These are phyloP conservation scores for Nephrotoma flavescens DNA, from an alignment of 2,888 invertebrate species.

Conservation along the genomic window DNA sequence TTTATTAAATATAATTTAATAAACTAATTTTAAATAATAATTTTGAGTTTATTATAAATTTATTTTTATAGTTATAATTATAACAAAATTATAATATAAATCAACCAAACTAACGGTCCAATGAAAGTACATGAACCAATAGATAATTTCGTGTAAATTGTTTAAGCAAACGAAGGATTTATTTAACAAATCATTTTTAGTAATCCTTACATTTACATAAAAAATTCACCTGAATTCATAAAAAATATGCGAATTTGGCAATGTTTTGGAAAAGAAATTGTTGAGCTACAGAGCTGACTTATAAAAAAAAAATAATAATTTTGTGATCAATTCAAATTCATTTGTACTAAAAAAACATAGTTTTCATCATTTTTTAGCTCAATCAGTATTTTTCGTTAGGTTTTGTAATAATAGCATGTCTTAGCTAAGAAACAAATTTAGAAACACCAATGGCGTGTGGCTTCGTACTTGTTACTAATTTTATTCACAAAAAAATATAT, in stretches of 20 bases:
- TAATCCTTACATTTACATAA: constrained; percentile 5
- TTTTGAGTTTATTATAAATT: neutral
- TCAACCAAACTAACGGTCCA: neutral
- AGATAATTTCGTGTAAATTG: neutral
- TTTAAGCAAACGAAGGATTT: constrained; percentile 3
- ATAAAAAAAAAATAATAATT: neutral
- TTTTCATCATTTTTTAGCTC: neutral
- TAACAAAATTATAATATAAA: neutral
- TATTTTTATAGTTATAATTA: neutral
- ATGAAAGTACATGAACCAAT: constrained; percentile 3
- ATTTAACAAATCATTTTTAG: neutral
- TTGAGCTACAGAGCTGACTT: constrained; percentile 29
- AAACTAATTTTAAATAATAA: neutral
- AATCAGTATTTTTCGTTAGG: neutral
- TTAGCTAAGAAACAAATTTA: neutral
- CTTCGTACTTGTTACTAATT: neutral
- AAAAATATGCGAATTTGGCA: constrained; percentile 21
- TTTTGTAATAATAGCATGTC: neutral
- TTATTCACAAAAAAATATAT: neutral
- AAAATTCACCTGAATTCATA: constrained; percentile 8
- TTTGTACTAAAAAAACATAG: constrained; percentile 3
- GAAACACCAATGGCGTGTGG: neutral
- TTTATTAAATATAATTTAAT: neutral
- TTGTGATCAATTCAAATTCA: neutral
- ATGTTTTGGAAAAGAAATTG: constrained; percentile 26